Percentiles rank a stretch among this genome's conserved stretches.
Conservation (phyloP, 2,888 invertebrate species). For the Drosophila cognata region DNA sequence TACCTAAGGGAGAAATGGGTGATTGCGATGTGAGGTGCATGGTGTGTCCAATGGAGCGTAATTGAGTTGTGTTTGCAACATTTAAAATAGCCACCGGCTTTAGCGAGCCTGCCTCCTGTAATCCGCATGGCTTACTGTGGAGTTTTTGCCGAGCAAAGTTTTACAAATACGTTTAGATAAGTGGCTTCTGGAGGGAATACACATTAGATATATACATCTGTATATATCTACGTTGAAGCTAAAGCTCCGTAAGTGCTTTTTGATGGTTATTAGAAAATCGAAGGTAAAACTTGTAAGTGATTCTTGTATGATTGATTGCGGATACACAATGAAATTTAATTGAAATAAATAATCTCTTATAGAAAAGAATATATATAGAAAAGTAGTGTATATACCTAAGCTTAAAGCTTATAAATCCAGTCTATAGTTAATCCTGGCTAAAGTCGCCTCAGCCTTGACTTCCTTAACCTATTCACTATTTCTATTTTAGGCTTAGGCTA, state of each 20-base stretch:
- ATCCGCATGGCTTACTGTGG: constrained; percentile 24
- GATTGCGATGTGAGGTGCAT: background rate
- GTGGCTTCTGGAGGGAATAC: constrained; percentile 2
- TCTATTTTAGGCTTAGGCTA: background rate
- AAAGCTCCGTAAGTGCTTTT: background rate
- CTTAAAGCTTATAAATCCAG: background rate
- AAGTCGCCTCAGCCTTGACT: background rate
- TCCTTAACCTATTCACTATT: background rate
- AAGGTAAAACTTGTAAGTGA: background rate
- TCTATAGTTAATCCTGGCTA: background rate
- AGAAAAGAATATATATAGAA: background rate
- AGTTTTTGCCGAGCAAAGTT: constrained; percentile 26
- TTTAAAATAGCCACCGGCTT: constrained; percentile 71
- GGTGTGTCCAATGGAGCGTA: constrained; percentile 44
- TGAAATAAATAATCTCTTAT: background rate
- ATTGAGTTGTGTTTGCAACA: constrained; percentile 79
- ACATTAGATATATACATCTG: background rate
- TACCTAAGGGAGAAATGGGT: background rate
- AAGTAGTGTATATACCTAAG: background rate
- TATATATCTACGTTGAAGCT: background rate
- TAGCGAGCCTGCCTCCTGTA: constrained; percentile 53
- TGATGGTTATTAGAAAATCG: background rate
- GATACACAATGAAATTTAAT: background rate
- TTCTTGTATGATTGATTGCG: background rate
- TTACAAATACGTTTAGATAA: constrained; percentile 34